Percentiles rank a stretch among this genome's conserved stretches.
These are phyloP conservation scores for Pseudomyrmex pallidus DNA, from an alignment of 1,140 invertebrate genomes.

Conservation along the genomic window DNA sequence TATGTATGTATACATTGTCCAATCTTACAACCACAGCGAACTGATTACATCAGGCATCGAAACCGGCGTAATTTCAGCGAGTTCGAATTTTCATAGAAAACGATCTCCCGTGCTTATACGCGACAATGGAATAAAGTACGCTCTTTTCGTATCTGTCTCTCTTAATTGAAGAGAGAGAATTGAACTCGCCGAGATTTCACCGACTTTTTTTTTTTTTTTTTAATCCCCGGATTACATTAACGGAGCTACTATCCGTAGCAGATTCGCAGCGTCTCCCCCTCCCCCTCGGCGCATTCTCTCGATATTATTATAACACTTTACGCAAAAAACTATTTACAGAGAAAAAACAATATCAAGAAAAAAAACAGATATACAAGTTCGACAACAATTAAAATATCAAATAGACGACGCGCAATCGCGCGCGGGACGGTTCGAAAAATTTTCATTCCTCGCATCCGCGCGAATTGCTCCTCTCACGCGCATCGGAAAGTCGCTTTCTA, in stretches of 20 bases:
- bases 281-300: conserved; percentile 25
- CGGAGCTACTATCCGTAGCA: conserved; percentile 9
- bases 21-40: conserved; percentile 57
- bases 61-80: conserved; percentile 27
- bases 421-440: conserved; percentile 37
- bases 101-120: conserved; percentile 13
- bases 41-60: conserved; percentile 48
- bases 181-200: conserved; percentile 18
- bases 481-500: neutral
- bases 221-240: conserved; percentile 52
- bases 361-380: conserved; percentile 14
- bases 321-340: conserved; percentile 40
- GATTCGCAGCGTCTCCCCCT: neutral
- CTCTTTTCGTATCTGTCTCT: neutral
- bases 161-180: conserved; percentile 2
- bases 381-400: conserved; percentile 46
- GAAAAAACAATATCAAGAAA: conserved; percentile 4
- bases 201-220: conserved; percentile 5
- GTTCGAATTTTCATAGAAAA: conserved; percentile 45
- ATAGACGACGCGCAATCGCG: conserved; percentile 16
- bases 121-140: neutral
- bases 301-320: conserved; percentile 24
- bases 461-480: conserved; percentile 10
- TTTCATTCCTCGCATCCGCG: conserved; percentile 21
- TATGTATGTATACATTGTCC: neutral